Conservation (phyloP, 2,888 invertebrate species). For the Hypsopygia costalis region DNA sequence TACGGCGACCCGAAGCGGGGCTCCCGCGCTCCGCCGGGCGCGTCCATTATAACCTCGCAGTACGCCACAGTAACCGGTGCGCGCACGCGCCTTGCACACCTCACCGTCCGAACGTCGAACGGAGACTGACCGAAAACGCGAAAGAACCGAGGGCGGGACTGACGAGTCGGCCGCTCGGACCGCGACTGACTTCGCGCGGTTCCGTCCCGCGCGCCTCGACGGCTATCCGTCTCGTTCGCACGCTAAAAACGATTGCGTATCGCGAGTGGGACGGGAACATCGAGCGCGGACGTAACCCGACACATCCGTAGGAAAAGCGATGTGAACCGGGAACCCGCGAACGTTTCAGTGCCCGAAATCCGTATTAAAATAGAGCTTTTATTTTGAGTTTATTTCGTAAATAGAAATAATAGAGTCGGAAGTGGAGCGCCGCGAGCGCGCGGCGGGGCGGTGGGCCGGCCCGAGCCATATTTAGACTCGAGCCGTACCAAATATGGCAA, state of each 20-base stretch:
- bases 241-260: constrained; percentile 25
- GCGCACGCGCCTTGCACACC: constrained; percentile 72
- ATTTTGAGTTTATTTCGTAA: constrained; percentile 80
- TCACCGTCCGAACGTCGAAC: constrained; percentile 77
- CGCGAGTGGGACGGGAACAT: constrained; percentile 51
- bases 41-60: constrained; percentile 89
- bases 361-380: constrained; percentile 78
- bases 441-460: constrained; percentile 83
- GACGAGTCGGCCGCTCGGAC: constrained; percentile 81
- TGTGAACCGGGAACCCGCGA: constrained; percentile 66
- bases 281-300: constrained; percentile 67
- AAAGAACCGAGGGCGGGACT: constrained; percentile 77
- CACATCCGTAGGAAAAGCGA: constrained; percentile 73
- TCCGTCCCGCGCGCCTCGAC: constrained; percentile 66
- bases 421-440: constrained; percentile 62
- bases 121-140: constrained; percentile 79
- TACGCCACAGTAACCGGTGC: constrained; percentile 81
- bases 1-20: constrained; percentile 94
- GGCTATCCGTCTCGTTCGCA: constrained; percentile 63
- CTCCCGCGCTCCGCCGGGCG: constrained; percentile 93
- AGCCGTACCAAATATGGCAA: constrained; percentile 90
- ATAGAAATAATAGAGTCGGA: constrained; percentile 80
- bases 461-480: constrained; percentile 91
- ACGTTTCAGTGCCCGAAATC: constrained; percentile 74
- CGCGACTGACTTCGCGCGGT: constrained; percentile 78